Conservation (phyloP, 2,113 vertebrate genomes). For the Delphinus delphis region DNA sequence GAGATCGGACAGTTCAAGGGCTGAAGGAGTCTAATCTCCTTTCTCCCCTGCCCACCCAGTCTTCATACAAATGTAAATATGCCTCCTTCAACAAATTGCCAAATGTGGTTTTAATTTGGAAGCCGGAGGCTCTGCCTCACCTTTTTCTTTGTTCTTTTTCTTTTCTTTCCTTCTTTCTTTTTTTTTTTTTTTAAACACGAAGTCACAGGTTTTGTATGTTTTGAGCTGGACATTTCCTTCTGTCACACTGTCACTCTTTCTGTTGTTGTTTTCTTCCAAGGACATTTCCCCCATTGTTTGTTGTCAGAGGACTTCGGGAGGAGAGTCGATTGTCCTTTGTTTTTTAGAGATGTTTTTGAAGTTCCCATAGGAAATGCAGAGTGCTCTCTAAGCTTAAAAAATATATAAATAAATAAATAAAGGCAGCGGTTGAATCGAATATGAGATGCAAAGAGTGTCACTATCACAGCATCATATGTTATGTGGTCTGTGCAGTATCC, state of each 20-base stretch:
- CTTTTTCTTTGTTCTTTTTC: conserved; percentile 60
- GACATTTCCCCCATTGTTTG: conserved; percentile 81
- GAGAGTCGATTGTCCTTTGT: conserved; percentile 79
- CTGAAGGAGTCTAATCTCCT: conserved; percentile 81
- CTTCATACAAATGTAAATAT: conserved; percentile 87
- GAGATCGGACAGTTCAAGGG: conserved; percentile 84
- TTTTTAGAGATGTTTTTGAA: conserved; percentile 78
- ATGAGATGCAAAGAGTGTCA: conserved; percentile 79
- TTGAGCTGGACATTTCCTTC: conserved; percentile 79
- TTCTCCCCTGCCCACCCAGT: conserved; percentile 84
- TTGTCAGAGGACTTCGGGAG: conserved; percentile 79
- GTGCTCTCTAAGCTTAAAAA: conserved; percentile 73
- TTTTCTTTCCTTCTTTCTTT: background rate
- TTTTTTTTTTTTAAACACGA: background rate
- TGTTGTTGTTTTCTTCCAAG: conserved; percentile 67
- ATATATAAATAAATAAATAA: conserved; percentile 65
- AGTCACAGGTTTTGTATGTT: conserved; percentile 76
- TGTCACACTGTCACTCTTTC: conserved; percentile 77
- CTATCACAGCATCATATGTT: conserved; percentile 69
- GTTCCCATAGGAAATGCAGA: conserved; percentile 85
- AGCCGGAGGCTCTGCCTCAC: conserved; percentile 67
- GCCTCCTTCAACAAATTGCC: conserved; percentile 83
- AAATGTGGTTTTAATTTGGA: conserved; percentile 88
- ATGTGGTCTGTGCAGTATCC: conserved; percentile 75
- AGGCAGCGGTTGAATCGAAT: conserved; percentile 75